A percentile compares a stretch with the other conserved stretches of the same genome.
Conservation (phyloP, 2,797 vertebrate genomes). For the Odontamblyopus lacepedii region DNA sequence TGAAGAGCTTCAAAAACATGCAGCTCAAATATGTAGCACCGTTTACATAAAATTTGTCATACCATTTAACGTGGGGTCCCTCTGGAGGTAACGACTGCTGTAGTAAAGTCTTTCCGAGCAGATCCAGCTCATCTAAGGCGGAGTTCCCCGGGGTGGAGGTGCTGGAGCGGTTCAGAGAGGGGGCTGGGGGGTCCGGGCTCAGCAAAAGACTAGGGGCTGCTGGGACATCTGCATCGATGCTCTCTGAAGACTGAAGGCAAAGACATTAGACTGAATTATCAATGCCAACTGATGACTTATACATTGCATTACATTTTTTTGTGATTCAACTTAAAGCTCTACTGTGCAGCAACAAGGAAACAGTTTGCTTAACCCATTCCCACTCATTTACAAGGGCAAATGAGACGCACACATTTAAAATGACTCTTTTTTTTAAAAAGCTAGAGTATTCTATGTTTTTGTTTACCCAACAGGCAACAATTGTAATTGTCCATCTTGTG, state of each 20-base stretch:
- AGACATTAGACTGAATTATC: neutral
- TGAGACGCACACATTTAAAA: too few relatives aligned
- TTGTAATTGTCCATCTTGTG: neutral
- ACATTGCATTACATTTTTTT: too few relatives aligned
- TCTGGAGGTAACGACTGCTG: slow-evolving; percentile 96
- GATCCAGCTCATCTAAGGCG: slow-evolving; percentile 91
- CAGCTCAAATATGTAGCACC: too few relatives aligned
- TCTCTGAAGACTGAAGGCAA: slow-evolving; percentile 86
- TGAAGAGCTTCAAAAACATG: neutral
- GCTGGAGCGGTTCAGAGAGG: slow-evolving; percentile 43
- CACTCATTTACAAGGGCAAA: too few relatives aligned
- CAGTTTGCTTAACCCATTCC: too few relatives aligned
- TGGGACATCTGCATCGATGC: slow-evolving; percentile 74
- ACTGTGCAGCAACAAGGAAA: too few relatives aligned
- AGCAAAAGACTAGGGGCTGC: slow-evolving; percentile 68
- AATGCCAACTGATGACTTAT: too few relatives aligned
- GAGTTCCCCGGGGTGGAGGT: slow-evolving; percentile 52
- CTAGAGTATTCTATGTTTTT: too few relatives aligned
- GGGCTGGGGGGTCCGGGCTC: slow-evolving; percentile 56
- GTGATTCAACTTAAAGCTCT: too few relatives aligned
- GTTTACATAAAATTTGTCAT: slow-evolving; percentile 8
- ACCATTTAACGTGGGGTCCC: slow-evolving; percentile 95
- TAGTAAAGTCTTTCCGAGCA: slow-evolving; percentile 92
- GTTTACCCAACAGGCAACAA: too few relatives aligned
- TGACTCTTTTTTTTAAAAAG: too few relatives aligned